Conservation (phyloP, 1,140 invertebrate species). For the Batillaria attramentaria region DNA sequence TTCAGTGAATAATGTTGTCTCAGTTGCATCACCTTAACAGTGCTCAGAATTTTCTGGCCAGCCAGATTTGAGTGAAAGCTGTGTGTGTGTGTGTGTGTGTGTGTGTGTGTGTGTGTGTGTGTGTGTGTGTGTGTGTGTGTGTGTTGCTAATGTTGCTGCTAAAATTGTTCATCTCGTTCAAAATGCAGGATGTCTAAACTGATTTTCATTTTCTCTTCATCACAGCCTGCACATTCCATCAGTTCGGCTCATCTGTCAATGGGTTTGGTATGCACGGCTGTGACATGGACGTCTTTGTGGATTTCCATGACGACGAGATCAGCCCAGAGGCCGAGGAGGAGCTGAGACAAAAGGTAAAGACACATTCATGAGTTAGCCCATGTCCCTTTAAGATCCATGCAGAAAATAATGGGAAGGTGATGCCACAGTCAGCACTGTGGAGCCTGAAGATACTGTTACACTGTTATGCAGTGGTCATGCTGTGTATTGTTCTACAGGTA, state of each 20-base stretch:
- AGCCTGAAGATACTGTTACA: neutral
- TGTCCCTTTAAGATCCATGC: neutral
- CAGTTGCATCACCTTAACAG: too few relatives aligned
- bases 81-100: neutral
- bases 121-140: neutral
- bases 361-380: too few relatives aligned
- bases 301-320: constrained; percentile 40
- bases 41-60: neutral
- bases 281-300: constrained; percentile 68
- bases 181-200: neutral
- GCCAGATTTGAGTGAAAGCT: neutral
- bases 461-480: neutral
- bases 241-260: constrained; percentile 70
- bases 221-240: constrained; percentile 60
- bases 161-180: neutral
- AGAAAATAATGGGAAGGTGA: neutral
- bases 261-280: constrained; percentile 66
- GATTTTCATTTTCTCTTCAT: constrained; percentile 28
- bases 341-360: constrained; percentile 17
- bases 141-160: neutral
- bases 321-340: constrained; percentile 16
- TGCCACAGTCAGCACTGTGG: neutral
- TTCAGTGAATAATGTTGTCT: too few relatives aligned
- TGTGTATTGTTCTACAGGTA: neutral
- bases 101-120: neutral